These are phyloP conservation scores for Urocyon cinereoargenteus DNA, from an alignment of 2,797 vertebrate genomes.

Conservation along the genomic window DNA sequence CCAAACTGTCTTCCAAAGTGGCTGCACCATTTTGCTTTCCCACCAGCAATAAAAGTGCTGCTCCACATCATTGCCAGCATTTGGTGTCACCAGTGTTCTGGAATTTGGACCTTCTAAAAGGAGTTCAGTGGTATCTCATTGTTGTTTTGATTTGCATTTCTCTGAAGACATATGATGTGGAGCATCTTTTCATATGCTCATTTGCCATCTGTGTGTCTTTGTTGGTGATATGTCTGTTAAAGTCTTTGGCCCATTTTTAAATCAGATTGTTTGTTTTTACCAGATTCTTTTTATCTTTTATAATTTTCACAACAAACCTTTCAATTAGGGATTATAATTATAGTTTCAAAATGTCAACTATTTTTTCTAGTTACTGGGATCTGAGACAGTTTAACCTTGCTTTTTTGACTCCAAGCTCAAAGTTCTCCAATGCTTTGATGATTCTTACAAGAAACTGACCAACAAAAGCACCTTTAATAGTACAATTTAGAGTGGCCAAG, in stretches of 20 bases:
- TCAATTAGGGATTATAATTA: not conserved
- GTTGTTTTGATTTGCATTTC: not conserved
- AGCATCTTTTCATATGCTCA: not conserved
- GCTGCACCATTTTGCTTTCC: not conserved
- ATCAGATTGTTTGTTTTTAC: not conserved
- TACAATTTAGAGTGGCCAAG: not conserved
- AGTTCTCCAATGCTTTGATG: not conserved
- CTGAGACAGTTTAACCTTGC: not conserved
- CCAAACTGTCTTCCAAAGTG: not conserved
- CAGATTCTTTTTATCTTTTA: not conserved
- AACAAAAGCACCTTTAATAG: not conserved
- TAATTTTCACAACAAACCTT: not conserved
- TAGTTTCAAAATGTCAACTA: not conserved
- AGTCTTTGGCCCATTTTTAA: not conserved
- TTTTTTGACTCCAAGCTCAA: not conserved
- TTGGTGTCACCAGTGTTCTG: not conserved
- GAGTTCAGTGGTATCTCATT: not conserved
- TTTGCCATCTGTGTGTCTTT: not conserved
- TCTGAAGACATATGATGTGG: not conserved
- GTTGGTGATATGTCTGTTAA: not conserved
- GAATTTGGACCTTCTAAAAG: not conserved
- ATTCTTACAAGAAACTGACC: not conserved
- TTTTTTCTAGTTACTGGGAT: not conserved
- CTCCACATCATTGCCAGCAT: not conserved
- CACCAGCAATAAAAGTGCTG: not conserved